Evolutionary conservation across 1,140 invertebrate genomes (phyloP).

Genomic region (Centruroides vittatus): DNA sequence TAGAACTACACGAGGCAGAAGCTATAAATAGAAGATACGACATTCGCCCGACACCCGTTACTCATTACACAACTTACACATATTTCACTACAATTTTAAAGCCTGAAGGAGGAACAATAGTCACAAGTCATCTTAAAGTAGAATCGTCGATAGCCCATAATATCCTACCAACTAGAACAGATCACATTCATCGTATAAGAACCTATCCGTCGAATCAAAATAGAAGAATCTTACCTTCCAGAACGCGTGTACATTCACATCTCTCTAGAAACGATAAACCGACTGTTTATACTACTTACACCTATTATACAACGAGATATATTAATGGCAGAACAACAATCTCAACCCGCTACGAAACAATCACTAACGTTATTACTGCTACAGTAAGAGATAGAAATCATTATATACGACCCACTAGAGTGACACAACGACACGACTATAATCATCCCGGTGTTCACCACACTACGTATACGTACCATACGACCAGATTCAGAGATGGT

Average conservation of each 20-base stretch:
- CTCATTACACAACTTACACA: conserved; percentile 70
- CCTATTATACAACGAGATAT: conserved; percentile 43
- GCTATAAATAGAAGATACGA: too few relatives aligned
- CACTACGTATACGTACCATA: conserved; percentile 50
- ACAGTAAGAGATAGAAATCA: conserved; percentile 18
- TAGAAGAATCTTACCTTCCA: background rate
- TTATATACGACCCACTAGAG: conserved; percentile 1
- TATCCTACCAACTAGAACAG: background rate
- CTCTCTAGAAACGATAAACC: background rate
- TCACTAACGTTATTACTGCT: conserved; percentile 60
- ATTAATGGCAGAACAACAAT: conserved; percentile 62
- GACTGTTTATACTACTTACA: conserved; percentile 15
- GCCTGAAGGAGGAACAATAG: conserved; percentile 5
- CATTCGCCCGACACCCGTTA: conserved; percentile 22
- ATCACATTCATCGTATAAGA: background rate
- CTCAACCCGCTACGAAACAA: conserved; percentile 68
- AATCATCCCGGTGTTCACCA: background rate
- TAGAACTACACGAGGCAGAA: too few relatives aligned
- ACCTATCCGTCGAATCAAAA: background rate
- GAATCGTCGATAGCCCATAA: background rate
- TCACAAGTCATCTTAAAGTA: conserved; percentile 7
- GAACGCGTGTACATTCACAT: background rate
- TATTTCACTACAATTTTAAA: conserved; percentile 60
- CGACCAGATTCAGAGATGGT: conserved; percentile 69
- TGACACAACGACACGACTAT: background rate